These are phyloP conservation scores for Cydia pomonella DNA, from an alignment of 1,140 invertebrate species.

Conservation along the genomic window DNA sequence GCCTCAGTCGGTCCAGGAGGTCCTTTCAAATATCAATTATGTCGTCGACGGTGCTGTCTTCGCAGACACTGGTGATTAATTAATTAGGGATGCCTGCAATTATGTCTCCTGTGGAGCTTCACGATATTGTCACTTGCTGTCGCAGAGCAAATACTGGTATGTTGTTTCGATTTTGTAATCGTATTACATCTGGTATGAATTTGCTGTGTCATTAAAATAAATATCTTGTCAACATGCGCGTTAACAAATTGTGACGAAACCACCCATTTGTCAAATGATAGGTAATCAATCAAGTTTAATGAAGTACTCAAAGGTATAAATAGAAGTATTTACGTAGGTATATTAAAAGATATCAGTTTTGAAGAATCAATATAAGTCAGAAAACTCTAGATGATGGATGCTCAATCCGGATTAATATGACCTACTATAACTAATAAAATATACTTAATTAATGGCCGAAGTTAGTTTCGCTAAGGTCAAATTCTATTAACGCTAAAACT, in stretches of 20 bases:
- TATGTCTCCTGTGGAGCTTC: slow-evolving; percentile 52
- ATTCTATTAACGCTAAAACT: slow-evolving; percentile 13
- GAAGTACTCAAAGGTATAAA: too few species aligned
- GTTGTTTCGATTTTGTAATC: neutral
- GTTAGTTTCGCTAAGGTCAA: neutral
- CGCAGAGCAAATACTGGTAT: slow-evolving; percentile 14
- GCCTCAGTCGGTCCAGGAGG: slow-evolving; percentile 49
- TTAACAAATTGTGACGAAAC: too few species aligned
- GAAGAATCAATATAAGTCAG: slow-evolving; percentile 36
- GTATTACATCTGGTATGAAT: neutral
- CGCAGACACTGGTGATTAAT: slow-evolving; percentile 66
- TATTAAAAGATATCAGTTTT: too few species aligned
- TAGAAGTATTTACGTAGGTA: too few species aligned
- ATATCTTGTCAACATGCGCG: neutral
- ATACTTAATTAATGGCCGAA: neutral
- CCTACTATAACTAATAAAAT: neutral
- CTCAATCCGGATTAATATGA: neutral
- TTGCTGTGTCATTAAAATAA: slow-evolving; percentile 14
- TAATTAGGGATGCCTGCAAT: slow-evolving; percentile 69
- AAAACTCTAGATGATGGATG: neutral
- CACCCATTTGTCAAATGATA: too few species aligned
- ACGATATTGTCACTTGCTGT: slow-evolving; percentile 41
- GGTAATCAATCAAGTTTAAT: too few species aligned
- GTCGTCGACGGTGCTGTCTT: slow-evolving; percentile 48
- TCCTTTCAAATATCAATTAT: slow-evolving; percentile 75